Base-by-base conservation (phyloP, 2,113 vertebrate genomes). In the Origma solitaria region DNA sequence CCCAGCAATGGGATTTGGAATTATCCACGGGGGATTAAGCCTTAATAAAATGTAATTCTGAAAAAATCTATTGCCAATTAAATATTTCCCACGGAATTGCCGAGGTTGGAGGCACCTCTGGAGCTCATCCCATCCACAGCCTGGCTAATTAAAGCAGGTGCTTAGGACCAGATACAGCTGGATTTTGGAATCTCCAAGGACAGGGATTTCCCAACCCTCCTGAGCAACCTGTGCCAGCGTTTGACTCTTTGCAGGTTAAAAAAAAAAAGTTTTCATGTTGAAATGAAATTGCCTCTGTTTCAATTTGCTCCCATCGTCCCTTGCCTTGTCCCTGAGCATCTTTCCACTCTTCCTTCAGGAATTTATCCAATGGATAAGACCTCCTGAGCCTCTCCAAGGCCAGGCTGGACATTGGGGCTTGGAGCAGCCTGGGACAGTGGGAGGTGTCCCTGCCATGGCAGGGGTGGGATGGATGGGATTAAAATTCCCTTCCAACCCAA, bases 341-440 rank as follows among this genome's bases (percentile, higher is more conserved):
- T 51, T 54, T 31, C 60, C 6, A 12, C 9, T 21, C 17, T 56
- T 44, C 35, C 28, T 68, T 13, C 37, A 64, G 28, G 14, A 23
- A 53, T 64, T 53, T 50, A 30, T 79, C 38, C 23, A n/a, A 10
- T 1, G 35, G 37, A 17, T 49, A 9, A 68, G 11, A 40, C 9
- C 7, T 3, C 28, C 21, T 3, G 5, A 27, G 15, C 44, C 31
- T 64, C 13, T 64, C 60, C 76, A 64, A 53, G 24, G 58, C 30
- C 47, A 13, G 30, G 11, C 1, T 49, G 21, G 30, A n/a, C 0
- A 1, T 7, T 44, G 44, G 53, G 23, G 11, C 3, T 82, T 25
- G 44, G 30, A 40, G 44, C 27, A 25, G 4, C 17, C 53, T 50
- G 53, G 35, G 30, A 33, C 4, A 38, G 28, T 49, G 28, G 64